phyloP scores from a whole-genome alignment of 2,797 vertebrate genomes.

The Sternarchorhynchus goeldii region DNA sequence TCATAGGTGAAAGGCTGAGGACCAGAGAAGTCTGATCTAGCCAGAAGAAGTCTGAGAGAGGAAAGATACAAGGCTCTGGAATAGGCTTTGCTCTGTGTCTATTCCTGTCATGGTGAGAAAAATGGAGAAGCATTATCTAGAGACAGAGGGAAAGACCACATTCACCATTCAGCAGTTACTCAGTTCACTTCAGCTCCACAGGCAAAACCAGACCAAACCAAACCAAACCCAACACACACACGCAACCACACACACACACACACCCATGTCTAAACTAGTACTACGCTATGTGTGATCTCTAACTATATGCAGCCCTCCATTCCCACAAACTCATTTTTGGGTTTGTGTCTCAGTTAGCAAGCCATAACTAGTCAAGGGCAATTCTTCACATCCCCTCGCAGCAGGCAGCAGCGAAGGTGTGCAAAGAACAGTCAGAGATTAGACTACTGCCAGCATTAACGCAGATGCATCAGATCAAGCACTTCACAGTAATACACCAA shows the following conservation, averaged over 20 bases:
- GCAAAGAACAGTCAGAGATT: slow-evolving; percentile 56
- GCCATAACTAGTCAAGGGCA: slow-evolving; percentile 58
- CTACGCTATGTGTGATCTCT: slow-evolving; percentile 23
- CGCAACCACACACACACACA: slow-evolving; percentile 1
- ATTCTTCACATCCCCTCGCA: slow-evolving; percentile 68
- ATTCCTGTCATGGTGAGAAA: slow-evolving; percentile 62
- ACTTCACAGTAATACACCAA: slow-evolving; percentile 65
- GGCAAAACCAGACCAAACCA: slow-evolving; percentile 50
- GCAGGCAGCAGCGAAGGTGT: slow-evolving; percentile 54
- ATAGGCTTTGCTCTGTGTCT: slow-evolving; percentile 66
- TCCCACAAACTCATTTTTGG: slow-evolving; percentile 65
- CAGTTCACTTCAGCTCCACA: slow-evolving; percentile 51
- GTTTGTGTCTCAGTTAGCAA: slow-evolving; percentile 71
- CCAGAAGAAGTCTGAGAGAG: slow-evolving; percentile 35
- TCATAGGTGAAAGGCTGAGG: slow-evolving; percentile 26
- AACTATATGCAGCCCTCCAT: slow-evolving; percentile 44
- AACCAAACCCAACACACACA: slow-evolving; percentile 38
- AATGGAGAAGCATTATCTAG: slow-evolving; percentile 18
- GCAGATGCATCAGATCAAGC: slow-evolving; percentile 63
- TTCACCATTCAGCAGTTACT: slow-evolving; percentile 50
- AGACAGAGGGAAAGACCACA: slow-evolving; percentile 24
- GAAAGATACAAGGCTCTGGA: slow-evolving; percentile 58
- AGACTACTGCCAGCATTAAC: slow-evolving; percentile 55
- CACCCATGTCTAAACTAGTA: neutral
- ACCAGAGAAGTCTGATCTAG: slow-evolving; percentile 17